A percentile compares a stretch with the other conserved stretches of the same genome.
phyloP scores from a whole-genome alignment of 2,797 vertebrate species.

The Enteromius trimaculatus region DNA sequence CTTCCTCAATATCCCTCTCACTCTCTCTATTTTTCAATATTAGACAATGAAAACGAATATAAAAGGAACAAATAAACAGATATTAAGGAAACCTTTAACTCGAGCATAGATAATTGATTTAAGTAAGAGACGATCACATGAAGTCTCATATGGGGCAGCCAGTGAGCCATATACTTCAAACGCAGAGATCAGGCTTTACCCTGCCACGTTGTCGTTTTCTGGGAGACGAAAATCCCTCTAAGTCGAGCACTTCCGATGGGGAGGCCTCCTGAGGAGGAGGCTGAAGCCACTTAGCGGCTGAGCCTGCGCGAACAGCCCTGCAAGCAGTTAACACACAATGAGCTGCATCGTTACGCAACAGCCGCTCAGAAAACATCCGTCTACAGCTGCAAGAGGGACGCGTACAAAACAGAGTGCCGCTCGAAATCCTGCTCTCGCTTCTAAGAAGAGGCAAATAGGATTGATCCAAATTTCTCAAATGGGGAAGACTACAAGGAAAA shows the following conservation, averaged over 20 bases:
- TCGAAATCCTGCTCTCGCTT: slow-evolving; percentile 59
- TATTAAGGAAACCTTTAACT: slow-evolving; percentile 70
- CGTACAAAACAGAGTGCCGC: slow-evolving; percentile 60
- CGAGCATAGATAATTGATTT: slow-evolving; percentile 78
- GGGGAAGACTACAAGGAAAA: slow-evolving; percentile 45
- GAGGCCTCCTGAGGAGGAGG: slow-evolving; percentile 62
- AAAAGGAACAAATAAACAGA: slow-evolving; percentile 65
- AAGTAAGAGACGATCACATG: slow-evolving; percentile 66
- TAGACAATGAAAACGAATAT: slow-evolving; percentile 60
- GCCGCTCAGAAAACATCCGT: slow-evolving; percentile 63
- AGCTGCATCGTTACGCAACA: slow-evolving; percentile 71
- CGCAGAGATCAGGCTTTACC: slow-evolving; percentile 62
- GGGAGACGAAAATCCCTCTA: slow-evolving; percentile 60
- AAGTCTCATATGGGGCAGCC: slow-evolving; percentile 62
- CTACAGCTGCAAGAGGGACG: slow-evolving; percentile 62
- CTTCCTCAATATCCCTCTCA: slow-evolving; percentile 52
- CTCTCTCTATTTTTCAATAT: slow-evolving; percentile 46
- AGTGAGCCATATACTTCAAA: slow-evolving; percentile 61
- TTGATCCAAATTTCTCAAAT: slow-evolving; percentile 48
- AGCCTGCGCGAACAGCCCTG: slow-evolving; percentile 64
- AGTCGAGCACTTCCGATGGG: slow-evolving; percentile 63
- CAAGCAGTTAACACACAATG: slow-evolving; percentile 68
- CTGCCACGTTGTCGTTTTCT: slow-evolving; percentile 43
- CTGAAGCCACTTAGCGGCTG: slow-evolving; percentile 67
- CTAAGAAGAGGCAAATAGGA: slow-evolving; percentile 57